Conservation (phyloP, 2,113 vertebrate genomes). For the Neofelis nebulosa region DNA sequence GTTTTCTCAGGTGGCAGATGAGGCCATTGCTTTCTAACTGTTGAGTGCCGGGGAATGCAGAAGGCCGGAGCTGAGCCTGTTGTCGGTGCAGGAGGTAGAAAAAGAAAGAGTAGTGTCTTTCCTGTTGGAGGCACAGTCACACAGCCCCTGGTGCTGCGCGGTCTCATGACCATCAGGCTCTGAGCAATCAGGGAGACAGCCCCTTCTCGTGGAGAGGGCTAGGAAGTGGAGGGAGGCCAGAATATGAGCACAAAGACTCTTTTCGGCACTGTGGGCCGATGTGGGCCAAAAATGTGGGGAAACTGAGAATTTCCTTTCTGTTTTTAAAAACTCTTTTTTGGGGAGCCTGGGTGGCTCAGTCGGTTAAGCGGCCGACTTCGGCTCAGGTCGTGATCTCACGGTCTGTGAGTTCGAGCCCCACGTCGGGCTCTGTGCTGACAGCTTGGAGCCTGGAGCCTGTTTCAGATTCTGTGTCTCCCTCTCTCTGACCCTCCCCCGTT, state of each 20-base stretch:
- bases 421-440: too few relatives aligned
- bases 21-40: background rate
- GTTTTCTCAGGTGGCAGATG: background rate
- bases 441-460: too few relatives aligned
- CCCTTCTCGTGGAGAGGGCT: background rate
- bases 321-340: too few relatives aligned
- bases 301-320: background rate
- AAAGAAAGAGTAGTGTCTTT: background rate
- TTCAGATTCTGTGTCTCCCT: too few relatives aligned
- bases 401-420: too few relatives aligned
- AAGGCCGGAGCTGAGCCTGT: background rate
- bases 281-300: background rate
- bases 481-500: too few relatives aligned
- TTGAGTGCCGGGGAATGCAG: background rate
- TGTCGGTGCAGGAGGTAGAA: background rate
- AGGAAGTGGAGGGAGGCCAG: background rate
- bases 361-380: too few relatives aligned
- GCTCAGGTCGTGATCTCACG: too few relatives aligned
- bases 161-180: background rate
- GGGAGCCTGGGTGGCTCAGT: too few relatives aligned
- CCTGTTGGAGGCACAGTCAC: background rate
- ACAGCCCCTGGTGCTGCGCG: background rate
- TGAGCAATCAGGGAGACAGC: background rate
- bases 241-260: background rate
- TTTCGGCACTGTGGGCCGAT: background rate